Base-by-base conservation (phyloP, 2,113 vertebrate genomes). In the Monopterus albus region DNA sequence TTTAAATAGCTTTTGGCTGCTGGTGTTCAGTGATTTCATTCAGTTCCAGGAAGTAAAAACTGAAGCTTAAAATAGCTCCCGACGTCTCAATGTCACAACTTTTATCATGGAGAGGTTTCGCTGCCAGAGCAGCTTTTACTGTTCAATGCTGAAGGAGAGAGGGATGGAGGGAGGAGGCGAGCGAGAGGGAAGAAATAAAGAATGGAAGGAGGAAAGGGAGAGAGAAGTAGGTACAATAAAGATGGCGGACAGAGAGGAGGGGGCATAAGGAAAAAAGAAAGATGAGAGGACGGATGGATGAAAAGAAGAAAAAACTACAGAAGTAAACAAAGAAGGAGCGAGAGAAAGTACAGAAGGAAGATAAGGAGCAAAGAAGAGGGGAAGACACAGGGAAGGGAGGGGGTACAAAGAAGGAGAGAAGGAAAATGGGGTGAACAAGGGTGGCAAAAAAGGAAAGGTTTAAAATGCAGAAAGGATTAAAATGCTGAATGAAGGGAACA, bases 51-150 rank as follows among this genome's bases (percentile, higher is more conserved):
- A 85, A 85, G 79, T 38, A 38, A 74, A 72, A 83, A 62, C 13
- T 14, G 35, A 67, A 31, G 51, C 78, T 72, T 18, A 69, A 82
- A 76, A 76, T 82, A 79, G 71, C 55, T 64, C 72, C 76, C 82
- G 80, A 83, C 80, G 26, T 62, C 40, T 86, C 73, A 86, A 86
- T 78, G 84, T 80, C 80, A 82, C 69, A 56, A 66, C 25, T 43
- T 82, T 82, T 61, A 81, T 72, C 35, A 60, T 7, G 26, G n/a
- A 59, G 25, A 46, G 21, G 79, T 59, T 2, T 28, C 26, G 18
- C 58, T 82, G 79, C 82, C 69, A 81, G 63, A 33, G 31, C 11
- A 2, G 49, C 72, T 50, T 72, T 67, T 62, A 72, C 57, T 53
- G 62, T 17, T 9, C 21, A 1, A 6, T 26, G 21, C 5, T 15